Percentiles rank a stretch among this genome's conserved stretches.
phyloP scores from a whole-genome alignment of 2,888 invertebrate genomes.

The Serripes groenlandicus region DNA sequence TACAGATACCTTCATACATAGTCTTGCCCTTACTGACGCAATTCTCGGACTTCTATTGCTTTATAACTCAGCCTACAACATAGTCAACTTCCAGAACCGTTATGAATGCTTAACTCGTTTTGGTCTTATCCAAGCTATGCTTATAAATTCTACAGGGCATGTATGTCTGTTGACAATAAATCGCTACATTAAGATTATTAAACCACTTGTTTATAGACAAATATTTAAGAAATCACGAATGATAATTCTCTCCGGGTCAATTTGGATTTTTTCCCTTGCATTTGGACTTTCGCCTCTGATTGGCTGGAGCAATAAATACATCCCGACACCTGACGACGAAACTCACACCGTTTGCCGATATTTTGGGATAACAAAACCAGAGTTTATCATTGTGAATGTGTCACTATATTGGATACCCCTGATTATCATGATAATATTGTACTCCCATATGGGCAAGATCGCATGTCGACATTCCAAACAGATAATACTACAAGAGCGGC shows the following conservation, averaged over 20 bases:
- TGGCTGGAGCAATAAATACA: slow-evolving; percentile 67
- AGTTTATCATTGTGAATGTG: slow-evolving; percentile 60
- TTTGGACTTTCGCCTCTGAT: slow-evolving; percentile 69
- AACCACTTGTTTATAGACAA: slow-evolving; percentile 64
- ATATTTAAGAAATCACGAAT: slow-evolving; percentile 64
- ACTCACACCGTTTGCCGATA: slow-evolving; percentile 67
- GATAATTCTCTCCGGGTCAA: slow-evolving; percentile 44
- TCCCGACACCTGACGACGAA: slow-evolving; percentile 39
- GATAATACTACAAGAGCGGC: slow-evolving; percentile 61
- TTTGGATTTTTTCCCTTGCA: slow-evolving; percentile 65
- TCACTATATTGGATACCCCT: slow-evolving; percentile 68
- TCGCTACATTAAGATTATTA: slow-evolving; percentile 71
- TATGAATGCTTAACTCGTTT: slow-evolving; percentile 70
- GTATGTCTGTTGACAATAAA: slow-evolving; percentile 69
- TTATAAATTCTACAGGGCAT: slow-evolving; percentile 68
- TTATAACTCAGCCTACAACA: slow-evolving; percentile 73
- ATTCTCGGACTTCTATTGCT: slow-evolving; percentile 72
- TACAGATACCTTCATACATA: slow-evolving; percentile 68
- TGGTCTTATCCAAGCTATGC: slow-evolving; percentile 64
- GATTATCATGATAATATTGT: slow-evolving; percentile 66
- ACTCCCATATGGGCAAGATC: slow-evolving; percentile 68
- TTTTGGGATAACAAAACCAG: slow-evolving; percentile 64
- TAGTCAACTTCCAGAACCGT: slow-evolving; percentile 74
- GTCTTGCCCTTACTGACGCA: slow-evolving; percentile 72
- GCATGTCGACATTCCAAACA: slow-evolving; percentile 62